Evolutionary conservation across 2,797 vertebrate species (phyloP).

Genomic region (Spinus olivaceus): DNA sequence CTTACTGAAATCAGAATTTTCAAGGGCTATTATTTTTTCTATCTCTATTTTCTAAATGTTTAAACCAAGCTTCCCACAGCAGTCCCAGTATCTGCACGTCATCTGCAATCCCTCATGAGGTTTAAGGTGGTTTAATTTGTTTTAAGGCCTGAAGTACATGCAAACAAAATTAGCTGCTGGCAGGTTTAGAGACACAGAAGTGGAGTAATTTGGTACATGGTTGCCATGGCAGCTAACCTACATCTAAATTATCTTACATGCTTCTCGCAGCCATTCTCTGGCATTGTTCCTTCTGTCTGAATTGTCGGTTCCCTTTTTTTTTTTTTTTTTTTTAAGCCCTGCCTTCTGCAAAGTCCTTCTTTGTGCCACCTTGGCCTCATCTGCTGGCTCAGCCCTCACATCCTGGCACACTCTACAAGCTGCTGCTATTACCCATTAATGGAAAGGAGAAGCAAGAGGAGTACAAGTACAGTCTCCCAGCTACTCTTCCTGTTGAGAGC

Average conservation of each 20-base stretch:
- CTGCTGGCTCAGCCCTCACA: background rate
- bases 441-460: background rate
- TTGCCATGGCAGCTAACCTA: slow-evolving; percentile 59
- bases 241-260: background rate
- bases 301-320: background rate
- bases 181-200: slow-evolving; percentile 3
- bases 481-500: background rate
- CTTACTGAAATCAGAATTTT: background rate
- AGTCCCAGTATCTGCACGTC: background rate
- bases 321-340: background rate
- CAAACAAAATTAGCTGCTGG: slow-evolving; percentile 7
- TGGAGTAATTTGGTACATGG: background rate
- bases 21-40: background rate
- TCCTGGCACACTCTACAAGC: background rate
- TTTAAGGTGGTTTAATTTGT: background rate
- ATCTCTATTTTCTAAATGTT: background rate
- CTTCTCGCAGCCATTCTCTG: background rate
- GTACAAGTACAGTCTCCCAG: background rate
- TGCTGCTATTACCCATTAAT: background rate
- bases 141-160: background rate
- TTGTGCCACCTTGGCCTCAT: background rate
- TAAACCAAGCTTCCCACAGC: background rate
- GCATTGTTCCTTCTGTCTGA: background rate
- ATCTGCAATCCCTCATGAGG: background rate
- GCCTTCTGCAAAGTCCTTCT: background rate